These are phyloP conservation scores for Chelonia mydas DNA, from an alignment of 2,797 vertebrate genomes.

Conservation along the genomic window DNA sequence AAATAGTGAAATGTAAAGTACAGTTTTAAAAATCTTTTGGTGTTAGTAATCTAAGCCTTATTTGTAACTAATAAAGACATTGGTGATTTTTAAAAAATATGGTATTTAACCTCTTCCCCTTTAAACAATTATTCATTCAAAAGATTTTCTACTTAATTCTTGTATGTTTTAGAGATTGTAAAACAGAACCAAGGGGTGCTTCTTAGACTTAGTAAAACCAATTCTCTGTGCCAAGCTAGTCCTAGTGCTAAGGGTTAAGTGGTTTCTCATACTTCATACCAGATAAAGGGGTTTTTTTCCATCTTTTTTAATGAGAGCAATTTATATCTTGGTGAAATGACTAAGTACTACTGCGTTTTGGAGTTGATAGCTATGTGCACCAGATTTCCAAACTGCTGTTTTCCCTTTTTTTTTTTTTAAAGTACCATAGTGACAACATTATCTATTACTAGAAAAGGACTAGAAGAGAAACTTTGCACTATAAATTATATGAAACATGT, in stretches of 20 bases:
- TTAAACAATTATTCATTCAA: not conserved
- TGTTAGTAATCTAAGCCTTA: not conserved
- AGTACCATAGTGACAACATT: not conserved
- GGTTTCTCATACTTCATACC: not conserved
- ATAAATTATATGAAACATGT: fast-evolving
- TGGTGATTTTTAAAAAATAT: not conserved
- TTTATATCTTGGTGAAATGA: not conserved
- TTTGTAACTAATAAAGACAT: not conserved
- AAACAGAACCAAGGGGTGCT: not conserved
- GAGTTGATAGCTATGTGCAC: fast-evolving
- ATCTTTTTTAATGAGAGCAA: not conserved
- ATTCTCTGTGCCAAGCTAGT: not conserved
- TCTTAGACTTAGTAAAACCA: not conserved
- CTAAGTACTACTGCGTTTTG: fast-evolving
- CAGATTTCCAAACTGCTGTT: not conserved
- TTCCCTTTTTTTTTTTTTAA: not conserved
- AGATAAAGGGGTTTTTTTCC: not conserved
- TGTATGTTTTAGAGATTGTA: not conserved
- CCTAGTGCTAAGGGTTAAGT: not conserved
- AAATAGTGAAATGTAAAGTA: not conserved
- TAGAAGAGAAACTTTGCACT: not conserved
- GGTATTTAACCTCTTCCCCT: not conserved
- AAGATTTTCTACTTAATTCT: not conserved
- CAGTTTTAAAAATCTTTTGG: not conserved
- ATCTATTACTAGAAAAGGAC: not conserved